Base-by-base conservation (phyloP, 1,140 invertebrate species). In the Hycleus phaleratus region DNA sequence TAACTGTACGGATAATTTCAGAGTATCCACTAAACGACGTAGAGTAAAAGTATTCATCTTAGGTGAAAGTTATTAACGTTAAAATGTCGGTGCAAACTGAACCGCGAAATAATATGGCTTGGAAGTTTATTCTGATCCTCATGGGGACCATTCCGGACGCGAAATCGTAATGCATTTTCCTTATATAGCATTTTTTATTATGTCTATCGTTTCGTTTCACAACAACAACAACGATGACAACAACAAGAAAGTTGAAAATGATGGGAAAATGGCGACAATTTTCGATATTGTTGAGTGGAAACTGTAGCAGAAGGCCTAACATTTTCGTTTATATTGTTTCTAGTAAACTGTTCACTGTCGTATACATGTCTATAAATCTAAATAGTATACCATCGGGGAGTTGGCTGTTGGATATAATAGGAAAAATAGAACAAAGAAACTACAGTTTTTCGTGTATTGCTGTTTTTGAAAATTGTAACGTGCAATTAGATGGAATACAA, bases 131-230 rank as follows among this genome's bases (percentile, higher is more conserved):
- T 58, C 60, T 18, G n/a, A 24, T 56, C 66, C 71, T 56, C 71
- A 26, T n/a, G 69, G 67, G 71, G 46, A 51, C 62, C 68, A 70
- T 72, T 72, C 65, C 54, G 43, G 43, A 50, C 63, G 62, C 64
- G 67, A 56, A 71, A 71, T 72, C 62, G 69, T 71, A 72, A 72
- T 72, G 71, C 70, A 69, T 72, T 72, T 72, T 72, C 68, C 71
- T 71, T 72, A 71, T 62, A 66, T 64, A 66, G 60, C 54, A 51
- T 60, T 62, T 64, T 63, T 64, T 64, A 64, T 62, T 63, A 66
- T 66, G 58, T 66, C 60, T 66, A 66, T 66, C 59, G 57, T 54
- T 55, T 53, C 56, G 52, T 49, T 59, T 58, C 59, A 53, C 32
- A 32, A 32, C 32, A 7, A 32, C 12, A n/a, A 42, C 32, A 7